A percentile compares a stretch with the other conserved stretches of the same genome.
Conservation (phyloP, 2,113 vertebrate species). For the Cercopithecus mona region DNA sequence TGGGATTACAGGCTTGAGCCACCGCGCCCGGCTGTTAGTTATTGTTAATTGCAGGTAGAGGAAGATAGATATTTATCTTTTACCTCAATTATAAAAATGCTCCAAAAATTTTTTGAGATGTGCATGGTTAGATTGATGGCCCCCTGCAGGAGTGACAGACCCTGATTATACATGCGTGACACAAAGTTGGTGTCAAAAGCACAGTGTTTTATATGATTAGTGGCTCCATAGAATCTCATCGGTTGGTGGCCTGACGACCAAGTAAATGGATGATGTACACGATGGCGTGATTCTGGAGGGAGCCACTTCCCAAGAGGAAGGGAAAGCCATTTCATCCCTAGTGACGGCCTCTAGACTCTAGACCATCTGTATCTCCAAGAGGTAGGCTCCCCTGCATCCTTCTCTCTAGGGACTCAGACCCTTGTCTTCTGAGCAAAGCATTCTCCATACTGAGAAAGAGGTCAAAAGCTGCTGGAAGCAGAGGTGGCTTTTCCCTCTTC, state of each 20-base stretch:
- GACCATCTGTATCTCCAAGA: not conserved
- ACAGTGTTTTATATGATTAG: fast-evolving
- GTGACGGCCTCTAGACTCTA: fast-evolving
- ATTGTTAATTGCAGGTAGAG: too few relatives aligned
- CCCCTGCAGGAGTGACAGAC: fast-evolving
- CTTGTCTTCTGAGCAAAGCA: not conserved
- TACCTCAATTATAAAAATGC: not conserved
- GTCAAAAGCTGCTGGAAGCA: fast-evolving
- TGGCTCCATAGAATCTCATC: fast-evolving
- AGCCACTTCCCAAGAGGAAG: not conserved
- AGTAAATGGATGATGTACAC: fast-evolving
- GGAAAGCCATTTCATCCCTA: fast-evolving
- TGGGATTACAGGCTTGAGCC: too few relatives aligned
- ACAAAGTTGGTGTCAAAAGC: too few relatives aligned
- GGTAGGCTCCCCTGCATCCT: fast-evolving
- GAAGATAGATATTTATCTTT: not conserved
- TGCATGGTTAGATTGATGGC: not conserved
- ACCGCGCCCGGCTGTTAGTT: not conserved
- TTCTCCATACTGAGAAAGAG: not conserved
- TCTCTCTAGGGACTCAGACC: not conserved
- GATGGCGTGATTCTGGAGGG: too few relatives aligned
- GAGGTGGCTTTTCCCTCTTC: too few relatives aligned
- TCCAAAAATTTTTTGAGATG: not conserved
- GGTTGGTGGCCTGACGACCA: not conserved
- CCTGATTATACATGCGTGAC: fast-evolving